Evolutionary conservation across 2,797 vertebrate species (phyloP).

Genomic region (Antrozous pallidus): DNA sequence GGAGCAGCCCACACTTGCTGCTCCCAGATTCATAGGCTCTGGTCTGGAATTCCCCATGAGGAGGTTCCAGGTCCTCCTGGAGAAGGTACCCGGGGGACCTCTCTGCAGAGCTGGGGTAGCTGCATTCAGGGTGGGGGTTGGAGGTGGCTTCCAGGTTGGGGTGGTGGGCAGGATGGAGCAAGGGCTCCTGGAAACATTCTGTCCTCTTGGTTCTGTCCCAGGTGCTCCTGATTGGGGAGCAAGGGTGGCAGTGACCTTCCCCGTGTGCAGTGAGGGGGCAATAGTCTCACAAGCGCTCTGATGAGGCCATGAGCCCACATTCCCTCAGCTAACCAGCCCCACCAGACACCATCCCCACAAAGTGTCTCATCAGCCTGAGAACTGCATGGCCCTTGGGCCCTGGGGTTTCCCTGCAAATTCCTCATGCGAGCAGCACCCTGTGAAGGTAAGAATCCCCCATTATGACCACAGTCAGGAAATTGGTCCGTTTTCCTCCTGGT

Average conservation of each 20-base stretch:
- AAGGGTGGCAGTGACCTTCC: background rate
- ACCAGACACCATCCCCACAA: accelerated
- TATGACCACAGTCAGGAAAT: background rate
- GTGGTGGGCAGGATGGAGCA: background rate
- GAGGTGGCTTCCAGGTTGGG: accelerated
- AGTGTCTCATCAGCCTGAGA: background rate
- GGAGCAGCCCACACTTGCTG: background rate
- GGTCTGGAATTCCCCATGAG: background rate
- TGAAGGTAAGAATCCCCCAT: background rate
- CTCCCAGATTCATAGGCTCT: background rate
- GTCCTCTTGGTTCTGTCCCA: background rate
- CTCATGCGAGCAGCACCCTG: background rate
- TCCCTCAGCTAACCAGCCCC: background rate
- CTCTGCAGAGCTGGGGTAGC: background rate
- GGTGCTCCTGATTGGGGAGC: background rate
- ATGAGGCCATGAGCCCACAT: background rate
- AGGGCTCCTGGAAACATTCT: background rate
- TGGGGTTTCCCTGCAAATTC: background rate
- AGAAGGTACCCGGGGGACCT: background rate
- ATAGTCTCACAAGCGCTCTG: background rate
- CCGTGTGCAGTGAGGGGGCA: background rate
- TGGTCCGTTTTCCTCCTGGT: accelerated
- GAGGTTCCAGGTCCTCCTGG: background rate
- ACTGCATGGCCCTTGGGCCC: background rate
- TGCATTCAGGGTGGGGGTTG: accelerated